Base-by-base conservation (phyloP, 2,888 invertebrate species). In the Cephus sareptanus region DNA sequence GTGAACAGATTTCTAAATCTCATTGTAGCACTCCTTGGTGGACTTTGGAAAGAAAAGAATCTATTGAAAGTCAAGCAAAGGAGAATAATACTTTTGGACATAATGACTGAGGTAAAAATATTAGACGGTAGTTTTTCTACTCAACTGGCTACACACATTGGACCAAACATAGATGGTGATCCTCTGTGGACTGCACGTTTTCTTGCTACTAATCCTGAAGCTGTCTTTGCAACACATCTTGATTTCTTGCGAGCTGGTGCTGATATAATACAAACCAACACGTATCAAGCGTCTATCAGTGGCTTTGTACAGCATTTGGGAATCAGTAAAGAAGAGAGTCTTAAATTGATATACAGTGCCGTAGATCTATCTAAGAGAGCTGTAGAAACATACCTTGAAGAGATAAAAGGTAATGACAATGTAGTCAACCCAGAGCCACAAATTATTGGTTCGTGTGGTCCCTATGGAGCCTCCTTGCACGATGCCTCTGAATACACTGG, bases 401-500 rank as follows among this genome's bases (percentile, higher is more conserved):
- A 90, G 80, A 85, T 80, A 15, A 75, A 73, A 88, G 93, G 93
- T 79, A 97, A 97, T 11, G 93, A 95, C 30, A 71, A 34, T 35
- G 69, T 79, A 75, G 76, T 69, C 84, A 88, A 81, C 82, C 81
- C 82, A 34, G 89, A 90, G 82, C 95, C 96, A 15, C 89, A 95
- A 84, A 94, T 98, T 74, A 97, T 96, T 34, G 98, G 97, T 0
- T 97, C 98, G 0, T 95, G 98, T 80, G 98, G 98, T 0, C 97
- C 98, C 0, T 98, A 97, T 90, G 98, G 98, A 0, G 98, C 98
- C 0, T 96, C 95, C 86, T 93, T 98, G 69, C 96, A 96, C 88
- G 97, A 99, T 91, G 97, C 96, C 15, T 98, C 98, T 0, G 99
- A 99, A 90, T 99, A 98, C 90, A 95, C 95, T 30, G 98, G 98